Base-by-base conservation (phyloP, 2,113 vertebrate species). In the Thamnophis sirtalis region DNA sequence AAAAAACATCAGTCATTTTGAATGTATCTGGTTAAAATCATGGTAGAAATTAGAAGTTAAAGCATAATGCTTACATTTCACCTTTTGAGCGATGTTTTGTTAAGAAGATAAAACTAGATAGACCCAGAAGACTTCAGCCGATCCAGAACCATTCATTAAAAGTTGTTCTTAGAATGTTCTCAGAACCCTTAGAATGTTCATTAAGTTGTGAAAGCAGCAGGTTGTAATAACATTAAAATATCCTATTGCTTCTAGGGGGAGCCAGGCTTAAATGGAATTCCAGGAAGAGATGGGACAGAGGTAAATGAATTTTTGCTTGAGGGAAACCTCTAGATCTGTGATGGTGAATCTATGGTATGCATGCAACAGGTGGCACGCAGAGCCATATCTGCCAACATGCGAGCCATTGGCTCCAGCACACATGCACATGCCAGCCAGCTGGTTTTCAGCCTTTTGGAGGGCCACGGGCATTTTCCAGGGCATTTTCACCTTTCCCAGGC, bases 281-380 rank as follows among this genome's bases (percentile, higher is more conserved):
- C 98, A 53, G 98, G 98, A 90, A 97, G 68, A 96, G 98, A 98
- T 9, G 98, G 98, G 51, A 54, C 91, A 93, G 98, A 98, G 98
- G 98, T 99, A 97, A 97, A 60, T 50, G 89, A 93, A 9, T 51
- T 86, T 92, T 85, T 91, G 2, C 85, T 94, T 63, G 68, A 56
- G 7, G 43, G 7, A 91, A 91, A 87, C 89, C 84, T 5, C 68
- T 0, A 1, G 2, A 58, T 3, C 43, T 3, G 43, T 43, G 43
- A 43, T 43, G 43, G 43, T 43, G 43, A 43, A 43, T 3, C 43
- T 43, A 43, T 43, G 43, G 43, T 43, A 43, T 43, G 43, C 43
- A 3, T 43, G 43, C 43, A 43, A 43, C 43, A 43, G 2, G 43
- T 43, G 43, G 43, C 43, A 43, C 43, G 3, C 43, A 3, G 43